phyloP scores from a whole-genome alignment of 2,797 vertebrate genomes.

The Falco biarmicus region DNA sequence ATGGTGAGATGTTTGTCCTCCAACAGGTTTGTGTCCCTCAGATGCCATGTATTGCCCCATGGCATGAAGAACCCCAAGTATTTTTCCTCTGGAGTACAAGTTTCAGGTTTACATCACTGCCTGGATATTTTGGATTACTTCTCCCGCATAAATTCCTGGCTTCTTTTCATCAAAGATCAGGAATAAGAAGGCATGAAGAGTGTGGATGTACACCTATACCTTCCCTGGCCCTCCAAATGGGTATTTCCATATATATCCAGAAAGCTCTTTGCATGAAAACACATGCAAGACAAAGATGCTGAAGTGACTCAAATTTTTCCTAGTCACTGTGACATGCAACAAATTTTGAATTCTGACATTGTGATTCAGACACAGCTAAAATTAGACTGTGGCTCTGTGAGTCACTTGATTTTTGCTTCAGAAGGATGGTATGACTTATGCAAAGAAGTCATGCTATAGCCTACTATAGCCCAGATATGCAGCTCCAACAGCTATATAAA shows the following conservation, averaged over 20 bases:
- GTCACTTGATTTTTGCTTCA: neutral
- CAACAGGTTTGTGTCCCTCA: neutral
- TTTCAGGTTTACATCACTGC: neutral
- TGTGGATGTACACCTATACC: rapidly evolving
- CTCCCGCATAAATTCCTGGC: neutral
- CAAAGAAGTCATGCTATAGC: neutral
- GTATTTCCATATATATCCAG: neutral
- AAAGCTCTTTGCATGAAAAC: neutral
- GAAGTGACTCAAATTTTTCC: neutral
- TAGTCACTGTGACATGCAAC: neutral
- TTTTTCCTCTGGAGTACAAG: neutral
- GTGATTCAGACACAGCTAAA: neutral
- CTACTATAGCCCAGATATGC: neutral
- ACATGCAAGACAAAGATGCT: neutral
- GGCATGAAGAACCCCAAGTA: neutral
- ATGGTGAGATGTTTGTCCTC: rapidly evolving
- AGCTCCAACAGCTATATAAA: neutral
- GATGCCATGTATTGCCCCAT: neutral
- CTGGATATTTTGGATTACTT: neutral
- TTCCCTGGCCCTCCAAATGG: neutral
- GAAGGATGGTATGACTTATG: neutral
- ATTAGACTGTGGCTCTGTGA: neutral
- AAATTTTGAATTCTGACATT: neutral
- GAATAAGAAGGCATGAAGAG: neutral
- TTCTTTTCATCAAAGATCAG: neutral